phyloP scores from a whole-genome alignment of 1,140 invertebrate species.

The Diorhabda elongata region DNA sequence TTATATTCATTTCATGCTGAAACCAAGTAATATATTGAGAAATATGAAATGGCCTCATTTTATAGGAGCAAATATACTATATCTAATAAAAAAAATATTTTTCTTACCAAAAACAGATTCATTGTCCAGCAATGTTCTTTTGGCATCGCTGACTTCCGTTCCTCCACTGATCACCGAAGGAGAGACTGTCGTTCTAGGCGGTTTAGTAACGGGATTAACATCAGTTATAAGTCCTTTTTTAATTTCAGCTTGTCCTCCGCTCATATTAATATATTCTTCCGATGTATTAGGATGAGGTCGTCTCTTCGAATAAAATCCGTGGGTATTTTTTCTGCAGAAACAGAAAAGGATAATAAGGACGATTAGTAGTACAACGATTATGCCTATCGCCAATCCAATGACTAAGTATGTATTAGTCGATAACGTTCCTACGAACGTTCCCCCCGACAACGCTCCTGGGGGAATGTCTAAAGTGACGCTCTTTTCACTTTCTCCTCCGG shows the following conservation, averaged over 20 bases:
- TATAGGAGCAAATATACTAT: too few relatives aligned
- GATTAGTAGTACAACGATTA: conserved; percentile 57
- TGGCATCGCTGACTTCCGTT: conserved; percentile 74
- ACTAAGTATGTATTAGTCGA: conserved; percentile 42
- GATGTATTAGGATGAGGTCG: conserved; percentile 53
- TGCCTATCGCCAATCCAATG: conserved; percentile 47
- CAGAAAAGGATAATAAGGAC: conserved; percentile 61
- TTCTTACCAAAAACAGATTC: conserved; percentile 44
- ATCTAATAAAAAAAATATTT: neutral
- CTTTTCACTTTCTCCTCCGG: conserved; percentile 73
- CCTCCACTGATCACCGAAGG: conserved; percentile 62
- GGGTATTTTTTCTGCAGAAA: conserved; percentile 60
- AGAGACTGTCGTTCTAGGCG: conserved; percentile 64
- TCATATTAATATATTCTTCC: conserved; percentile 57
- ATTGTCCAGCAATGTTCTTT: conserved; percentile 69
- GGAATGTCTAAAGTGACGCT: conserved; percentile 65
- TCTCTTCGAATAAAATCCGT: conserved; percentile 46
- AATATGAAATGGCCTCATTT: too few relatives aligned
- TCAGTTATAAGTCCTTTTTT: conserved; percentile 76
- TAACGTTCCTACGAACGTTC: conserved; percentile 46
- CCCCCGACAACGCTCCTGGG: conserved; percentile 41
- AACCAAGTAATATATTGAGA: too few relatives aligned
- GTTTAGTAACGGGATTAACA: conserved; percentile 77
- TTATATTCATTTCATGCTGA: too few relatives aligned
- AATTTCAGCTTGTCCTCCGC: conserved; percentile 63